Percentiles rank a stretch among this genome's conserved stretches.
phyloP scores from a whole-genome alignment of 2,888 invertebrate species.

The Ceramica pisi region DNA sequence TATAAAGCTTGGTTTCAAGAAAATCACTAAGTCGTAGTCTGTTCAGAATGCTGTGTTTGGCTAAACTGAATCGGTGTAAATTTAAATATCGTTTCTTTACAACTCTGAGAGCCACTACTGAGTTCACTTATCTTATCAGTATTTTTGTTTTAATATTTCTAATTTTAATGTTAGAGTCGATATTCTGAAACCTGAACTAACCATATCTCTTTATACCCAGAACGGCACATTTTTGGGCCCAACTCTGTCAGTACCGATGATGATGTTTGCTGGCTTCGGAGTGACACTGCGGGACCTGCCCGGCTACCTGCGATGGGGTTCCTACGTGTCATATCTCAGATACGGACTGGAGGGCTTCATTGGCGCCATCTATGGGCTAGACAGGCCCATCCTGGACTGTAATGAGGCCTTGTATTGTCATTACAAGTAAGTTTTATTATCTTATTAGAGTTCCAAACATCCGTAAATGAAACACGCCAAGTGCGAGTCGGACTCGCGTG shows the following conservation, averaged over 20 bases:
- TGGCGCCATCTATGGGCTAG: constrained; percentile 95
- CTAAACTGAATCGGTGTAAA: neutral
- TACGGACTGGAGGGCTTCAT: constrained; percentile 97
- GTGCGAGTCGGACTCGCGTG: too few species aligned
- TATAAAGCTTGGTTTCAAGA: too few species aligned
- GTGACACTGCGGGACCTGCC: constrained; percentile 97
- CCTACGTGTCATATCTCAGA: constrained; percentile 96
- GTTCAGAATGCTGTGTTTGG: neutral
- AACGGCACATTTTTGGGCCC: constrained; percentile 99
- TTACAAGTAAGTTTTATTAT: constrained; percentile 89
- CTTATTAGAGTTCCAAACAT: too few species aligned
- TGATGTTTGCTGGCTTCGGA: constrained; percentile 99
- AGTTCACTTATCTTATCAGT: fast-evolving
- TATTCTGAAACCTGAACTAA: too few species aligned
- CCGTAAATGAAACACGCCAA: too few species aligned
- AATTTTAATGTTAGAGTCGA: neutral
- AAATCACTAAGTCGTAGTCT: neutral
- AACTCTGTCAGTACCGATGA: constrained; percentile 97
- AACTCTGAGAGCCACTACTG: too few species aligned
- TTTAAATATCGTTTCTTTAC: neutral
- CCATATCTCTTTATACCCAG: constrained; percentile 83
- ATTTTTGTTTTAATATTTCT: too few species aligned
- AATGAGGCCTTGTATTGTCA: constrained; percentile 94
- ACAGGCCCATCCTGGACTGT: constrained; percentile 94
- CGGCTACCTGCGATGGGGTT: constrained; percentile 96